Evolutionary conservation across 2,113 vertebrate species (phyloP).

Genomic region (Halichoeres trimaculatus): DNA sequence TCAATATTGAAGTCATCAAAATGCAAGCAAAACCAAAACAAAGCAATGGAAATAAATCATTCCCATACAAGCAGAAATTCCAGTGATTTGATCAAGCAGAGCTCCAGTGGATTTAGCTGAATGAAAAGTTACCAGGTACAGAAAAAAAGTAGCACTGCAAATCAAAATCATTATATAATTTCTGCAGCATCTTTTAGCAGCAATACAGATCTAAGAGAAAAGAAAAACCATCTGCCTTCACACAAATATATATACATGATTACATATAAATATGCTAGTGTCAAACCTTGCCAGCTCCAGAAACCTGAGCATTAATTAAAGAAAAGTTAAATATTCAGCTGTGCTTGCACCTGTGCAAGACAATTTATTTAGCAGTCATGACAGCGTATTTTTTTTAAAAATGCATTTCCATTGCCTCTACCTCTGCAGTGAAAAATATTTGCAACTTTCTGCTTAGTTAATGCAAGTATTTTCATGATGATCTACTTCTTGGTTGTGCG

Average conservation of each 20-base stretch:
- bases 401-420: neutral
- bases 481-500: slow-evolving; percentile 21
- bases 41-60: neutral
- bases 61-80: neutral
- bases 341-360: no score
- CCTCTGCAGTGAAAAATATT: neutral
- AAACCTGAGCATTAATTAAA: no score
- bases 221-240: no score
- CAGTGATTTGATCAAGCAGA: neutral
- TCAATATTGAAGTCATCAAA: neutral
- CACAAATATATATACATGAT: neutral
- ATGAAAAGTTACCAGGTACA: neutral
- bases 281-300: no score
- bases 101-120: neutral
- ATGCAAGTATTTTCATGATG: slow-evolving; percentile 22
- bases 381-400: neutral
- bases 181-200: neutral
- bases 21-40: neutral
- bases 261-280: neutral
- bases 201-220: neutral
- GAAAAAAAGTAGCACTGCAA: neutral
- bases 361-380: no score
- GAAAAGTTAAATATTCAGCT: no score
- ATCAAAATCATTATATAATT: neutral
- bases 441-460: neutral